Base-by-base conservation (phyloP, 2,888 invertebrate genomes). In the Synanthedon andrenaeformis region DNA sequence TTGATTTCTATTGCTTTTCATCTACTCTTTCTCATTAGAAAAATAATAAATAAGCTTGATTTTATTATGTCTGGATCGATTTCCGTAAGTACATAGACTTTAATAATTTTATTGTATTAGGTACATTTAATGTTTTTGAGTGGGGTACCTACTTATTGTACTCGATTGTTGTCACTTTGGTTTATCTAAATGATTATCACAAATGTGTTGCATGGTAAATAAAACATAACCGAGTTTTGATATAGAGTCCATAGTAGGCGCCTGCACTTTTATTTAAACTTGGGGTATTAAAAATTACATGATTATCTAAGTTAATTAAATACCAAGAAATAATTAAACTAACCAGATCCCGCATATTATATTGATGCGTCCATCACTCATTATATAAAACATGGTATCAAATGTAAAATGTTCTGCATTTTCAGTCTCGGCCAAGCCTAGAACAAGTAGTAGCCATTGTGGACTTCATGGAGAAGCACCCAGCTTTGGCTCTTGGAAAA, bases 391-490 rank as follows among this genome's bases (percentile, higher is more conserved):
- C 23, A 23, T 23, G 23, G 4, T 35, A 8, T 8, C 8, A 13
- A 45, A 49, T 14, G 10, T 10, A 23, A 28, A n/a, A 12, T 13
- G 50, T 35, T 35, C 10, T 50, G 8, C 3, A 3, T 23, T 64
- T 69, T 14, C 61, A 85, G 85, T 76, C 83, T 19, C 77, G 87
- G 4, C 86, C 86, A 6, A 84, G 80, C 58, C 54, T 82, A 51
- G 83, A 85, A 58, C 87, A 87, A 62, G 82, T 86, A 48, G 69
- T 77, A 48, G 82, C 84, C 0, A 84, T 87, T 54, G 80, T 86
- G 13, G 77, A 83, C 49, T 86, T 84, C 59, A 85, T 86, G 86
- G 86, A 85, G 62, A 77, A 82, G 55, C 83, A 87, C 56, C 79
- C 75, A 28, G 61, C 70, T 0, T 59, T 87, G 23, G 87, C 72